These are phyloP conservation scores for Lacanobia wlatinum DNA, from an alignment of 2,888 invertebrate genomes.

Conservation along the genomic window DNA sequence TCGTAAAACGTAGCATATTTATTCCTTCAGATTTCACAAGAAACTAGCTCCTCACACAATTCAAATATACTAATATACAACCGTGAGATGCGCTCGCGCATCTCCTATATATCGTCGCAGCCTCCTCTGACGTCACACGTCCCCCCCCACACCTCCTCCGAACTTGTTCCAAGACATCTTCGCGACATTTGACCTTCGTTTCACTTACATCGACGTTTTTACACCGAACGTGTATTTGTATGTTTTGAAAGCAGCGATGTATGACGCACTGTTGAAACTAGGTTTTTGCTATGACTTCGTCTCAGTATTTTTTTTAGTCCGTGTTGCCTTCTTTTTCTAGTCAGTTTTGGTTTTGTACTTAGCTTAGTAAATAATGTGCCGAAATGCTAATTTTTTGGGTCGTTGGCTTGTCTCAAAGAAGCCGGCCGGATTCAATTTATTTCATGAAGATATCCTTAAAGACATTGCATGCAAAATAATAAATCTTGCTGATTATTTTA, in stretches of 20 bases:
- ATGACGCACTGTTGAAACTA: slow-evolving; percentile 47
- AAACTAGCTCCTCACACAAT: slow-evolving; percentile 74
- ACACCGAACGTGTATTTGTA: slow-evolving; percentile 46
- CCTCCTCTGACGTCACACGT: slow-evolving; percentile 85
- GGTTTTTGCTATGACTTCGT: background rate
- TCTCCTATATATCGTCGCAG: slow-evolving; percentile 87
- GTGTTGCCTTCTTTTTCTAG: background rate
- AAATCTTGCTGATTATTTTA: slow-evolving; percentile 25
- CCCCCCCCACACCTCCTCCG: slow-evolving; percentile 63
- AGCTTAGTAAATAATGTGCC: slow-evolving; percentile 5
- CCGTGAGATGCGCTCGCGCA: slow-evolving; percentile 78
- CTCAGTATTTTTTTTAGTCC: slow-evolving; percentile 2
- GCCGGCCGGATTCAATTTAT: slow-evolving; percentile 37
- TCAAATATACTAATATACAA: slow-evolving; percentile 81
- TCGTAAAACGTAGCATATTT: slow-evolving; percentile 82
- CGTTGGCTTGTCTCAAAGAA: slow-evolving; percentile 30
- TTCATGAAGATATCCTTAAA: slow-evolving; percentile 21
- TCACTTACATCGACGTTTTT: slow-evolving; percentile 74
- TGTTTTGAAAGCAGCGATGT: slow-evolving; percentile 67
- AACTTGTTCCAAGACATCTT: slow-evolving; percentile 83
- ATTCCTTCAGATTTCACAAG: slow-evolving; percentile 72
- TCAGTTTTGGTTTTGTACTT: slow-evolving; percentile 11
- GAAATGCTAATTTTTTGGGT: slow-evolving; percentile 18
- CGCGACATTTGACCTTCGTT: slow-evolving; percentile 81
- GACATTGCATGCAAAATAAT: slow-evolving; percentile 21